Evolutionary conservation across 2,113 vertebrate species (phyloP).

Genomic region (Plecotus auritus): DNA sequence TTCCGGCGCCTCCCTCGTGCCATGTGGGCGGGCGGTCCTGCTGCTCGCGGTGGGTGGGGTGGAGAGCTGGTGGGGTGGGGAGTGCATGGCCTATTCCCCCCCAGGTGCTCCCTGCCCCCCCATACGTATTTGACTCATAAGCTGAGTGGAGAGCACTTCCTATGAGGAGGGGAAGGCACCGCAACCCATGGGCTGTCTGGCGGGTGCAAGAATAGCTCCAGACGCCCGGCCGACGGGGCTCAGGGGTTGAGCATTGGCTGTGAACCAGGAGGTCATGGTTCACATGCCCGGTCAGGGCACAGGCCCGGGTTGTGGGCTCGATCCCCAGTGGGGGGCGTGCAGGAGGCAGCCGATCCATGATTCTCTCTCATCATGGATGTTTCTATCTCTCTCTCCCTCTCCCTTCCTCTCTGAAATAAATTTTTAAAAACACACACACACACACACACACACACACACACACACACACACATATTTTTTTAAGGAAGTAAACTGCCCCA

Average conservation of each 20-base stretch:
- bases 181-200: background rate
- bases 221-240: too few relatives aligned
- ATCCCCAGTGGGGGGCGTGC: too few relatives aligned
- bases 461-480: background rate
- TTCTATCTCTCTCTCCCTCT: too few relatives aligned
- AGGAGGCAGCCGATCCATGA: too few relatives aligned
- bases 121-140: background rate
- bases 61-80: background rate
- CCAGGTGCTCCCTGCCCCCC: background rate
- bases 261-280: too few relatives aligned
- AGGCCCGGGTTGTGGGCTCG: too few relatives aligned
- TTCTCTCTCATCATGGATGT: too few relatives aligned
- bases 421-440: too few relatives aligned
- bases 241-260: too few relatives aligned
- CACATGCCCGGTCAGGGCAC: too few relatives aligned
- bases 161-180: background rate
- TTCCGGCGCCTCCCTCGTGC: background rate
- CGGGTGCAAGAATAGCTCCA: background rate
- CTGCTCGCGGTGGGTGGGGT: background rate
- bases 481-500: background rate
- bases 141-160: background rate
- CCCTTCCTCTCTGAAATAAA: too few relatives aligned
- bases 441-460: too few relatives aligned
- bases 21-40: background rate
- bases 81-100: background rate